These are phyloP conservation scores for Sorex fumeus DNA, from an alignment of 2,113 vertebrate species.

Conservation along the genomic window DNA sequence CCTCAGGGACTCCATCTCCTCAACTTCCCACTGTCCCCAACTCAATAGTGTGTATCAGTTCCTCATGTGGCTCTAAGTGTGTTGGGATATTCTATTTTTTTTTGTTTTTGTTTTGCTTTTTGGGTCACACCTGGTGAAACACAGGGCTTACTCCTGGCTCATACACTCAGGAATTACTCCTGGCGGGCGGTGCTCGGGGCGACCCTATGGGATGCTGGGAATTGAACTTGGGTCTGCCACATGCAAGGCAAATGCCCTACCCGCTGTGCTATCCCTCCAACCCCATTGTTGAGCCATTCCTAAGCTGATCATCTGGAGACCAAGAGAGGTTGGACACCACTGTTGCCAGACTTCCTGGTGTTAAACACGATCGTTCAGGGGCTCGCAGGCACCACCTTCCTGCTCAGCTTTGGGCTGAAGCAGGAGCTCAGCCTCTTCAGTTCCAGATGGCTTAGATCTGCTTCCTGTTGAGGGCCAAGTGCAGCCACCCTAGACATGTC, in stretches of 20 bases:
- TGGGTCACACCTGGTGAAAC: too few species aligned
- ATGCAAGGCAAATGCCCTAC: too few species aligned
- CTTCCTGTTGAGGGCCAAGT: conserved; percentile 6
- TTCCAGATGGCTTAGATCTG: background rate
- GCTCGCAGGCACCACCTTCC: background rate
- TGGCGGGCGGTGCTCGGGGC: too few species aligned
- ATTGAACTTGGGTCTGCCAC: too few species aligned
- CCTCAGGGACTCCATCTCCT: too few species aligned
- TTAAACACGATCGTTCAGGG: background rate
- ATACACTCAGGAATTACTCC: too few species aligned
- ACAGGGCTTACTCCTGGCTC: too few species aligned
- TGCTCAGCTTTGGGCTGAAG: conserved; percentile 14
- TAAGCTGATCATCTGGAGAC: background rate
- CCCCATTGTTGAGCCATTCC: background rate
- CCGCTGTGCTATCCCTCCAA: conserved; percentile 26
- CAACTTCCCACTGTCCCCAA: too few species aligned
- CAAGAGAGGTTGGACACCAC: conserved; percentile 16
- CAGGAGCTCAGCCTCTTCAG: background rate
- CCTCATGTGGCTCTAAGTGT: too few species aligned
- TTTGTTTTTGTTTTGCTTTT: too few species aligned
- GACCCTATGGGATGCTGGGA: too few species aligned
- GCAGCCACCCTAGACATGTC: background rate
- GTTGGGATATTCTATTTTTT: background rate
- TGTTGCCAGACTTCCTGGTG: background rate
- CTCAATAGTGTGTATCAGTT: too few species aligned